Evolutionary conservation across 2,888 invertebrate species (phyloP).

Genomic region (Sarcophaga variegata): DNA sequence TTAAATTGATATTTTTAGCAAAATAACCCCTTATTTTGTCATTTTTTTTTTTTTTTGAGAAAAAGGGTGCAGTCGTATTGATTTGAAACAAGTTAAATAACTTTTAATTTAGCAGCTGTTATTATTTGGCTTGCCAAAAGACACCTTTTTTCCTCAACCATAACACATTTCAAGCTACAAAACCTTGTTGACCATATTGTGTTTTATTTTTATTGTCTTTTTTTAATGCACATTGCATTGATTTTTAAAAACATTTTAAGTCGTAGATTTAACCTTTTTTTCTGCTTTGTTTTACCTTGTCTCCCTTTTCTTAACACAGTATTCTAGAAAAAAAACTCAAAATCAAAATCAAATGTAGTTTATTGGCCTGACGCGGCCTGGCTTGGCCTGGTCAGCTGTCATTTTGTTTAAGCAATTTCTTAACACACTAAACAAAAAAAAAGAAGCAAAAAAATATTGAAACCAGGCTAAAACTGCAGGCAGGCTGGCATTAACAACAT

Average conservation of each 20-base stretch:
- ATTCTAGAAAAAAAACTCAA: too few relatives aligned
- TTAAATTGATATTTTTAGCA: too few relatives aligned
- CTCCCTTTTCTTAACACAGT: conserved; percentile 16
- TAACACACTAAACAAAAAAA: too few relatives aligned
- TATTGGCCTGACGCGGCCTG: conserved; percentile 65
- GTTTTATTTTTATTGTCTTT: neutral
- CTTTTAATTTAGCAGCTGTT: conserved; percentile 58
- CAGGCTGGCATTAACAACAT: conserved; percentile 31
- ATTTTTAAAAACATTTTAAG: conserved; percentile 40
- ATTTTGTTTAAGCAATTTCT: too few relatives aligned
- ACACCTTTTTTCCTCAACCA: conserved; percentile 14
- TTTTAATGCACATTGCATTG: conserved; percentile 35
- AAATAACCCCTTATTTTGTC: too few relatives aligned
- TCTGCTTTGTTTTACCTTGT: neutral
- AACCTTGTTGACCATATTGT: too few relatives aligned
- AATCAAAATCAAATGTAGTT: conserved; percentile 43
- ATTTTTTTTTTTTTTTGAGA: neutral
- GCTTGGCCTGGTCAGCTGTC: conserved; percentile 6
- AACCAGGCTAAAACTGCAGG: conserved; percentile 66
- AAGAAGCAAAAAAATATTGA: conserved; percentile 25
- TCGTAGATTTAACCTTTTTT: conserved; percentile 5
- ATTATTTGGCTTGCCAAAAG: conserved; percentile 16
- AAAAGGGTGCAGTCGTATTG: conserved; percentile 51
- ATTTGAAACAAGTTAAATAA: conserved; percentile 48
- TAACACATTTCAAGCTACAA: too few relatives aligned